Evolutionary conservation across 2,113 vertebrate genomes (phyloP).

Genomic region (Apeltes quadracus): DNA sequence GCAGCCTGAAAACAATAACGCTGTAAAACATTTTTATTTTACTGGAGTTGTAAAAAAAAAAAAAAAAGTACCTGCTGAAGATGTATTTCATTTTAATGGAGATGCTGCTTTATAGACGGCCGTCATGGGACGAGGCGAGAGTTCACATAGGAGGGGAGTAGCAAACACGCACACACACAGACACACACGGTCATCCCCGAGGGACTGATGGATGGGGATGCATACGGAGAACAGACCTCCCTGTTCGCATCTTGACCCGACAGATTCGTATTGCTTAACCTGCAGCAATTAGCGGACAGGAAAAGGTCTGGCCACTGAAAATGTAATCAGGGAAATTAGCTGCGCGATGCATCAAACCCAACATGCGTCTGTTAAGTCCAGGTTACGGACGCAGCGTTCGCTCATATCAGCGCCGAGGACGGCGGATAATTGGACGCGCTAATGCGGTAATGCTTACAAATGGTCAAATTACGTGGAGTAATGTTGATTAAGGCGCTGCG

Average conservation of each 20-base stretch:
- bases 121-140: slow-evolving; percentile 73
- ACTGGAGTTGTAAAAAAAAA: slow-evolving; percentile 75
- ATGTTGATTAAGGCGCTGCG: slow-evolving; percentile 57
- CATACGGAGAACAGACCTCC: slow-evolving; percentile 63
- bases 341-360: slow-evolving; percentile 64
- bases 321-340: slow-evolving; percentile 79
- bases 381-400: slow-evolving; percentile 68
- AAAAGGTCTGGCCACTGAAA: slow-evolving; percentile 77
- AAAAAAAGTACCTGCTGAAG: slow-evolving; percentile 67
- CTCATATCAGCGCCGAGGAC: slow-evolving; percentile 70
- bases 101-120: slow-evolving; percentile 74
- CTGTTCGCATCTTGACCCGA: slow-evolving; percentile 61
- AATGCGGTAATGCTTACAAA: slow-evolving; percentile 72
- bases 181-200: slow-evolving; percentile 20
- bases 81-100: slow-evolving; percentile 76
- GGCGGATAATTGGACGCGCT: slow-evolving; percentile 72
- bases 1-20: slow-evolving; percentile 79
- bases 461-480: slow-evolving; percentile 68
- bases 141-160: slow-evolving; percentile 62
- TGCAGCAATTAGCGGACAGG: slow-evolving; percentile 75
- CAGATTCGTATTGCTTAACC: slow-evolving; percentile 71
- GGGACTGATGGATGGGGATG: slow-evolving; percentile 65
- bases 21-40: slow-evolving; percentile 80
- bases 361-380: slow-evolving; percentile 60
- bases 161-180: slow-evolving; percentile 48